Evolutionary conservation across 2,113 vertebrate genomes (phyloP).

Genomic region (Enhydra lutris): DNA sequence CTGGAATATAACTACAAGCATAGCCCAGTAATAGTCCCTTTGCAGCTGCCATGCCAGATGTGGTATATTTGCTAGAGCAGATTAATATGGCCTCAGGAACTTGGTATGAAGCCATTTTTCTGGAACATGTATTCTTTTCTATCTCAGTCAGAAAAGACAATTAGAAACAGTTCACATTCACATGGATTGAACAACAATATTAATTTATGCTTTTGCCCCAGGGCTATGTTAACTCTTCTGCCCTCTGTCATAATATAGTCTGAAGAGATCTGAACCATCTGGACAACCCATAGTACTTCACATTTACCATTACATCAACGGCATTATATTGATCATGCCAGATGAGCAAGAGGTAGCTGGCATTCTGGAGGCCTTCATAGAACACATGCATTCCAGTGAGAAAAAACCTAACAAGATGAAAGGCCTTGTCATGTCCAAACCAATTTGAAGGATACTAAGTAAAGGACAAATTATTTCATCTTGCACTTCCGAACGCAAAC

Average conservation of each 20-base stretch:
- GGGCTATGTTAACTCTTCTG: conserved; percentile 30
- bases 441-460: background rate
- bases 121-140: conserved; percentile 50
- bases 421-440: background rate
- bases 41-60: conserved; percentile 52
- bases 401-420: background rate
- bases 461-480: background rate
- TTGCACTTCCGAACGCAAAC: background rate
- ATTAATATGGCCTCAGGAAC: conserved; percentile 49
- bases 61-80: conserved; percentile 40
- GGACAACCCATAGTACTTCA: background rate
- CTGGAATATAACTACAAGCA: conserved; percentile 26
- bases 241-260: conserved; percentile 36
- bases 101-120: conserved; percentile 40
- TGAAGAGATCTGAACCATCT: conserved; percentile 52
- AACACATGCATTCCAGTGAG: background rate
- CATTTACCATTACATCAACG: background rate
- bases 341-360: background rate
- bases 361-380: background rate
- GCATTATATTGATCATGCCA: conserved; percentile 14
- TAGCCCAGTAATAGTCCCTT: background rate
- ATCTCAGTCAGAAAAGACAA: conserved; percentile 52
- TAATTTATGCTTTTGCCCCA: conserved; percentile 48
- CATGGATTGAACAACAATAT: conserved; percentile 52
- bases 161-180: conserved; percentile 39